A percentile compares a stretch with the other conserved stretches of the same genome.
phyloP scores from a whole-genome alignment of 2,888 invertebrate species.

The Volucella inflata region DNA sequence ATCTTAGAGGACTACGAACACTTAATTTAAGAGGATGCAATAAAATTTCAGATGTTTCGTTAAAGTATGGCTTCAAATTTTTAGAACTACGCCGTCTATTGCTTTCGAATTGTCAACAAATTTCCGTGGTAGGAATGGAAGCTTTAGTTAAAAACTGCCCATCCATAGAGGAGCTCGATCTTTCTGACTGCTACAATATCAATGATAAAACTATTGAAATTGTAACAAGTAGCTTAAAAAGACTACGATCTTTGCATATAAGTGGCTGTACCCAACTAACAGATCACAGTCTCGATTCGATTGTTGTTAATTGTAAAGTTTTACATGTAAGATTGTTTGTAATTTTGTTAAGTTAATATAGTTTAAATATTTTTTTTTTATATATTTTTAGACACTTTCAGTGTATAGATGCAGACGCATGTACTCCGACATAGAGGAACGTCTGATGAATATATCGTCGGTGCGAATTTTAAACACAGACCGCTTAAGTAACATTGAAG shows the following conservation, averaged over 20 bases:
- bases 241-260: conserved; percentile 81
- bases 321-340: conserved; percentile 79
- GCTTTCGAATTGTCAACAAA: conserved; percentile 88
- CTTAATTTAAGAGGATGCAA: conserved; percentile 89
- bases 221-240: conserved; percentile 83
- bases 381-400: conserved; percentile 78
- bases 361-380: conserved; percentile 2
- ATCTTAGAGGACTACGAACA: conserved; percentile 85
- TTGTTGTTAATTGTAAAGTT: conserved; percentile 84
- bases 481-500: conserved; percentile 80
- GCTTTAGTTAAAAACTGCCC: conserved; percentile 88
- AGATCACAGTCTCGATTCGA: conserved; percentile 84
- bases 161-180: conserved; percentile 88
- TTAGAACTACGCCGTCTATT: conserved; percentile 87
- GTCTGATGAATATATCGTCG: conserved; percentile 79
- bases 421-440: conserved; percentile 82
- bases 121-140: conserved; percentile 87
- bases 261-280: conserved; percentile 85
- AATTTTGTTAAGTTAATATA: not conserved
- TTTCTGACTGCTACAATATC: conserved; percentile 88
- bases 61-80: conserved; percentile 88
- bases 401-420: conserved; percentile 82
- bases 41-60: conserved; percentile 89
- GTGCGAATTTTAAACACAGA: conserved; percentile 81
- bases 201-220: conserved; percentile 87